Evolutionary conservation across 2,888 invertebrate species (phyloP).

Genomic region (Drosophila borealis): DNA sequence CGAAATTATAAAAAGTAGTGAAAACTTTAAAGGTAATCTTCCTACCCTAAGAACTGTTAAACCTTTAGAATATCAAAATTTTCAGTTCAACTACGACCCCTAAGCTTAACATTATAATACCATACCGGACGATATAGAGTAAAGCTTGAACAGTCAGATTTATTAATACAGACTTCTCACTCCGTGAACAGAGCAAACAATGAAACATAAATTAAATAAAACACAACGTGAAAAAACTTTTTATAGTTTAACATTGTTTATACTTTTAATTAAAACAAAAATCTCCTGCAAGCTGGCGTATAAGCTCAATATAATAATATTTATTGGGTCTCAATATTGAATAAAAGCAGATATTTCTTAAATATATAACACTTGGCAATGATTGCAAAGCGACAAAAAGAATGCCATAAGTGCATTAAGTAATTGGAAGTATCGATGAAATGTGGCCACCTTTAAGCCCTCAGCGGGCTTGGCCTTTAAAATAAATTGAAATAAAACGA

Average conservation of each 20-base stretch:
- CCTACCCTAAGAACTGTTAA: no score
- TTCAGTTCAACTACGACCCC: no score
- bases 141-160: no score
- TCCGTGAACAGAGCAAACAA: no score
- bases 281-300: not conserved
- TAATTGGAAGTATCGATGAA: conserved; percentile 13
- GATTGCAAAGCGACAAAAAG: not conserved
- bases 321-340: not conserved
- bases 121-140: no score
- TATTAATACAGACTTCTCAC: no score
- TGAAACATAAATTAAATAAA: not conserved
- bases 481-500: conserved; percentile 18
- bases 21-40: no score
- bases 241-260: not conserved
- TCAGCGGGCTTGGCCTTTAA: conserved; percentile 9
- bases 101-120: no score
- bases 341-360: not conserved
- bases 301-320: not conserved
- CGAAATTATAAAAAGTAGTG: no score
- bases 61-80: no score
- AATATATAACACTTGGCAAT: not conserved
- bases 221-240: no score
- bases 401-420: conserved; percentile 29
- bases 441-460: conserved; percentile 9
- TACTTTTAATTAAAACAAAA: not conserved